Conservation (phyloP, 2,888 invertebrate genomes). For the Cremastinae sp. region DNA sequence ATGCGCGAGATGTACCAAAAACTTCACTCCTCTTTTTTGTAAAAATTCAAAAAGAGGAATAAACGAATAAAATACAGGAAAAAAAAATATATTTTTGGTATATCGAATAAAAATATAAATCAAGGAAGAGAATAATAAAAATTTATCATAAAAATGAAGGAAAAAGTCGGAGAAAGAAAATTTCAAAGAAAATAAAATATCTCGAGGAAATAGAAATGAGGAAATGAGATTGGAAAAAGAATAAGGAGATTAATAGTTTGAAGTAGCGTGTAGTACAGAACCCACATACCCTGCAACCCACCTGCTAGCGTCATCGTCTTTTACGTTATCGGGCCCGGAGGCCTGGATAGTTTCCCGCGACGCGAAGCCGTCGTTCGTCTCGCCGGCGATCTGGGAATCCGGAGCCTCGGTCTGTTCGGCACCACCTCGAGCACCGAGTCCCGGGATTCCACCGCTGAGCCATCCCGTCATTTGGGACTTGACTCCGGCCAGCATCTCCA, state of each 20-base stretch:
- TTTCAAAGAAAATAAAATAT: too few species aligned
- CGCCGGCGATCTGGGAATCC: slow-evolving; percentile 80
- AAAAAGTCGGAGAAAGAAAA: too few species aligned
- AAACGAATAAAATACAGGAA: slow-evolving; percentile 22
- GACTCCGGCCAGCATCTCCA: slow-evolving; percentile 92
- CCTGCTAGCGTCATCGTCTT: slow-evolving; percentile 92
- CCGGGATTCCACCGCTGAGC: slow-evolving; percentile 90
- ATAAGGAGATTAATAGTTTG: slow-evolving; percentile 24
- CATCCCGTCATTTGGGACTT: slow-evolving; percentile 92
- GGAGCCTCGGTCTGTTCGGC: slow-evolving; percentile 80
- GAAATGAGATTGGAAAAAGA: too few species aligned
- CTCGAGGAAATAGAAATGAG: too few species aligned
- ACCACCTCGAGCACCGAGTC: slow-evolving; percentile 82
- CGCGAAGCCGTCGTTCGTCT: slow-evolving; percentile 73
- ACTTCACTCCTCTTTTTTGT: too few species aligned
- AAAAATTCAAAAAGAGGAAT: slow-evolving; percentile 6
- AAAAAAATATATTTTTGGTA: slow-evolving; percentile 14
- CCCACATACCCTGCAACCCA: slow-evolving; percentile 74
- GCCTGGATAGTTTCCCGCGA: slow-evolving; percentile 78
- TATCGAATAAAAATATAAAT: too few species aligned
- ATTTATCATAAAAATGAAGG: too few species aligned
- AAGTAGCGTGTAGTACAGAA: slow-evolving; percentile 67
- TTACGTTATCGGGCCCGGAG: slow-evolving; percentile 78
- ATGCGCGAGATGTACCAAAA: too few species aligned
- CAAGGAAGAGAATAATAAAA: too few species aligned